These are phyloP conservation scores for Macquaria ambigua DNA, from an alignment of 2,113 vertebrate genomes.

Conservation along the genomic window DNA sequence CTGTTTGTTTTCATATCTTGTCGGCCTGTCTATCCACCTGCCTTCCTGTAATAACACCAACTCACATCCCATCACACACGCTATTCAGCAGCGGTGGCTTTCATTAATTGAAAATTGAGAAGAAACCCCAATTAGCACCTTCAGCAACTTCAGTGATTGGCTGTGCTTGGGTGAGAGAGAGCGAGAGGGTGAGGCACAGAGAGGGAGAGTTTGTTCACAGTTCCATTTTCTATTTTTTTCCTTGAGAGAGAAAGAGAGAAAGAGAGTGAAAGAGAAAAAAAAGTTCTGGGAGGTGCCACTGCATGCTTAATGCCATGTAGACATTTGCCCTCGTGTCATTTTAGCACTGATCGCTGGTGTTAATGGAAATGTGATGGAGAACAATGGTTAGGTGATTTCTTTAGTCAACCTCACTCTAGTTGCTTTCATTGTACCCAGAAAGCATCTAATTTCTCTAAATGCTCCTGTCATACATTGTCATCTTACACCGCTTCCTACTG, in stretches of 20 bases:
- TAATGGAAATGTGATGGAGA: not conserved
- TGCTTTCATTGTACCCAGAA: not conserved
- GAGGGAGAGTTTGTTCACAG: slow-evolving; percentile 11
- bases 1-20: slow-evolving; percentile 56
- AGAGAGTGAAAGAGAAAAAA: too few species aligned
- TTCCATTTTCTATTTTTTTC: not conserved
- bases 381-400: not conserved
- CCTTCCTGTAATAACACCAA: slow-evolving; percentile 44
- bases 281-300: not conserved
- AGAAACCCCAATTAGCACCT: slow-evolving; percentile 57
- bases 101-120: slow-evolving; percentile 67
- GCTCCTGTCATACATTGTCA: not conserved
- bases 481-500: not conserved
- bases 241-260: not conserved
- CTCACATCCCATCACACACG: slow-evolving; percentile 42
- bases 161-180: slow-evolving; percentile 1
- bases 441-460: not conserved
- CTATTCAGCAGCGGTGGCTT: slow-evolving; percentile 38
- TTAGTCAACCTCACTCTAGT: not conserved
- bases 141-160: slow-evolving; percentile 8
- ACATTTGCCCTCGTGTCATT: slow-evolving; percentile 15
- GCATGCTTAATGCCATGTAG: not conserved
- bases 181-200: slow-evolving; percentile 1
- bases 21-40: slow-evolving; percentile 44
- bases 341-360: not conserved